Base-by-base conservation (phyloP, 2,888 invertebrate species). In the Sinhomidia bicolor region DNA sequence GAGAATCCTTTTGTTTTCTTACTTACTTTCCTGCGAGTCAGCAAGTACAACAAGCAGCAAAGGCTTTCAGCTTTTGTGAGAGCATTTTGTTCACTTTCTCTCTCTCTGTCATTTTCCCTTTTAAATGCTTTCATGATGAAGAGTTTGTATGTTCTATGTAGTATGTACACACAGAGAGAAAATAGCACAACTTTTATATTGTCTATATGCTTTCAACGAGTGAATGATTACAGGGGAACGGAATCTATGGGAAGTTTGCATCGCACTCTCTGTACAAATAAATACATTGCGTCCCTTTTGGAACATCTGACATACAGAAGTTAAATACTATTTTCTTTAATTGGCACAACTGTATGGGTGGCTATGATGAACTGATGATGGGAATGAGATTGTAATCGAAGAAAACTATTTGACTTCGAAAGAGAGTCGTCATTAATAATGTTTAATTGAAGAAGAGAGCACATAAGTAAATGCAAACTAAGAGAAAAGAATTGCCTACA, bases 1-100 rank as follows among this genome's bases (percentile, higher is more conserved):
- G 62, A 76, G 76, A 87, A 87, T 87, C 87, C 87, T 87, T 87
- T 87, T 81, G 81, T 87, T 87, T 87, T 82, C 81, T 87, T 87
- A n/a, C n/a, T n/a, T 87, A 80, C 80, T 86, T 80, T n/a, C n/a
- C n/a, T n/a, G n/a, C n/a, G n/a, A n/a, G n/a, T n/a, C n/a, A n/a
- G n/a, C n/a, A n/a, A n/a, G n/a, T n/a, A 83, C 79, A 84, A 68
- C 68, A 36, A 88, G 51, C 10, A 9, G 32, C n/a, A n/a, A n/a
- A n/a, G n/a, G 88, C 81, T 65, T 76, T 78, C 68, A 79, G 78
- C 62, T 54, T 29, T 71, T 44, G n/a, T 51, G 57, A 47, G 10
- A 51, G 44, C 32, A 83, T 79, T 74, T 80, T 78, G 51, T 85
- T 81, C 85, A 71, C 68, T 76, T 71, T 60, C 80, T 54, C 54